Evolutionary conservation across 2,797 vertebrate genomes (phyloP), one percentile per base, ranked within the genome.

Genomic region (Periophthalmus magnuspinnatus): DNA sequence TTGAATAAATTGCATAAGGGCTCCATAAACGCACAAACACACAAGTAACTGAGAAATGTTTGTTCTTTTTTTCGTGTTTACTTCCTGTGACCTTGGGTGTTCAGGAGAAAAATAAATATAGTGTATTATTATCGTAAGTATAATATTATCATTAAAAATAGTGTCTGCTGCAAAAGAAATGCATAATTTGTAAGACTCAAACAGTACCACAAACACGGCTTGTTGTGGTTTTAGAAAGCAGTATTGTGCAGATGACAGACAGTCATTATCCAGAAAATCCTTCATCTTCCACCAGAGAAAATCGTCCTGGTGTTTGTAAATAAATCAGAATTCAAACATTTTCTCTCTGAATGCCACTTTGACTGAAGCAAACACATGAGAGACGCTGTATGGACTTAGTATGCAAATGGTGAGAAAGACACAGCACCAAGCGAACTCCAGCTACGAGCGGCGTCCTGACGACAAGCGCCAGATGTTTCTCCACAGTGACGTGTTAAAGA

Each of bases 351-450:
- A 50, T 24, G 63, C 47, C 16, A 11, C 14, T 28, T 6, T 48
- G 41, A 64, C 21, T 32, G 28, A 65, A 50, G 62, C 61, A 65
- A 63, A 65, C 63, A 50, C 22, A 7, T 48, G 22, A 64, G 24
- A 65, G 28, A 65, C 17, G 2, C 58, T 14, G 48, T 54, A 36
- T 66, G 33, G 64, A 65, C 32, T 65, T 65, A 65, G 32, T 66
- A 66, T 66, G 65, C 65, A 54, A 55, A 54, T 34, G 36, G 48
- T 66, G 65, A 66, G 32, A 66, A 48, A 21, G 21, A 80, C 62
- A 61, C 65, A 34, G 47, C 64, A 41, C 28, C 68, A 68, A 41
- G 50, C 73, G 64, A 66, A 66, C 36, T 56, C 68, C 70, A 72
- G 68, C 71, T 65, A 47, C 24, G 65, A 55, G 41, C 33, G 34